A percentile compares a stretch with the other conserved stretches of the same genome.
Conservation (phyloP, 53 echinoderm and acorn worm genomes). For the Antedon mediterranea region DNA sequence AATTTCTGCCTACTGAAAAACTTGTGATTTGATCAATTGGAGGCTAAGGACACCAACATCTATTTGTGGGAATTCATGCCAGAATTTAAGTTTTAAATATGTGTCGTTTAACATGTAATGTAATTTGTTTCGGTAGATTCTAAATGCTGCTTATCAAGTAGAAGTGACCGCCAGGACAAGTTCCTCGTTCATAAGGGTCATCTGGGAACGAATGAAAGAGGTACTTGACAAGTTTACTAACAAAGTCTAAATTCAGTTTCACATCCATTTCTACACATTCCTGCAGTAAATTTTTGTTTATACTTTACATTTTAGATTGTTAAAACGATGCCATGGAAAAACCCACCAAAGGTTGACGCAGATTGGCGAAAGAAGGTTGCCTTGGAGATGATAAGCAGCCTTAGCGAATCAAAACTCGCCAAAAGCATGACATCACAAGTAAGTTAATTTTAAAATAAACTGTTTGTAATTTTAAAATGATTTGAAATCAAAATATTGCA, state of each 20-base stretch:
- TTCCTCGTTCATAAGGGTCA: slow-evolving; percentile 72
- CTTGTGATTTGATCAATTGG: no score
- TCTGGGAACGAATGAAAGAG: slow-evolving; percentile 98
- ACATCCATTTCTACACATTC: no score
- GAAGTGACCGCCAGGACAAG: slow-evolving; percentile 84
- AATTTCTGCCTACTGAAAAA: no score
- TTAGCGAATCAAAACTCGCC: slow-evolving; percentile 88
- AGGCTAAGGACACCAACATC: no score
- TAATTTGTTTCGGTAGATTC: slow-evolving; percentile 50
- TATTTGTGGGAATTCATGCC: no score
- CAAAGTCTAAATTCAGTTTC: no score
- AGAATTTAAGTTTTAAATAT: no score
- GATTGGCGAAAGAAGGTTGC: slow-evolving; percentile 97
- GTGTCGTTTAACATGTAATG: no score
- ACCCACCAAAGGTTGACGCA: slow-evolving; percentile 65
- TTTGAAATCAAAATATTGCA: no score
- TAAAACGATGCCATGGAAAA: slow-evolving; percentile 63
- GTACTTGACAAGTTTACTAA: slow-evolving; percentile 14
- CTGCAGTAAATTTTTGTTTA: no score
- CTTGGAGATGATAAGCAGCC: slow-evolving; percentile 68
- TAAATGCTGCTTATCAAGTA: slow-evolving; percentile 94
- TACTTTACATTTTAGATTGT: not conserved
- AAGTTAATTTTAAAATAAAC: not conserved
- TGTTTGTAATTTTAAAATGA: no score
- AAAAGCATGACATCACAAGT: slow-evolving; percentile 95